phyloP scores from a whole-genome alignment of 2,797 vertebrate genomes.

The Zalophus californianus region DNA sequence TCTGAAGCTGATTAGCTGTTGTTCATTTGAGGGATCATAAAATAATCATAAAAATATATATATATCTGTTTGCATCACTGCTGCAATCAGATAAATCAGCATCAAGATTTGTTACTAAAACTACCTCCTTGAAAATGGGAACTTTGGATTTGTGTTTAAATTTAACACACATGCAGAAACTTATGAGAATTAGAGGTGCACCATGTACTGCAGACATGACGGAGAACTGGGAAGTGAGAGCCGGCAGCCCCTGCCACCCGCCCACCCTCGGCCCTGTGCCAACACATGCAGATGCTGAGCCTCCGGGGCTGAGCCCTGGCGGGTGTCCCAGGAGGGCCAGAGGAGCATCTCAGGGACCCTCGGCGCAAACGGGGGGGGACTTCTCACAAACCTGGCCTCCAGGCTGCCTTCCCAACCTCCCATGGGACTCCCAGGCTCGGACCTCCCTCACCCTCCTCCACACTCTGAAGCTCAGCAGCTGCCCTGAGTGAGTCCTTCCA shows the following conservation, averaged over 20 bases:
- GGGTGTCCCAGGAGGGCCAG: background rate
- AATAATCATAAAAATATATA: background rate
- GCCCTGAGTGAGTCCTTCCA: background rate
- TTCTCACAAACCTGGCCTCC: fast-evolving
- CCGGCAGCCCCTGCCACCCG: background rate
- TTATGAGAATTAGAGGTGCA: background rate
- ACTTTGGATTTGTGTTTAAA: background rate
- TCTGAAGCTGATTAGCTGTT: background rate
- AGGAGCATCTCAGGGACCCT: background rate
- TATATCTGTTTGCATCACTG: too few relatives aligned
- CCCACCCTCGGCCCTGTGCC: background rate
- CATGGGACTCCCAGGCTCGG: background rate
- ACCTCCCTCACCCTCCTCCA: fast-evolving
- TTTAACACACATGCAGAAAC: background rate
- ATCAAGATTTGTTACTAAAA: background rate
- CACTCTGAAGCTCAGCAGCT: background rate
- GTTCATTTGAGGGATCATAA: background rate
- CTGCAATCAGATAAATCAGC: too few relatives aligned
- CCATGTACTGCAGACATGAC: background rate
- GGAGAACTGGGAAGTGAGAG: background rate
- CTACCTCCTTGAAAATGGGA: background rate
- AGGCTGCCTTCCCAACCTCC: background rate
- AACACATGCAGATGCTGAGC: background rate
- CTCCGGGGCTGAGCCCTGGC: background rate
- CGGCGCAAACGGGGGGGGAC: background rate